Percentiles rank a stretch among this genome's conserved stretches.
Evolutionary conservation across 2,888 invertebrate species (phyloP).

Genomic region (Lochmaea capreae): DNA sequence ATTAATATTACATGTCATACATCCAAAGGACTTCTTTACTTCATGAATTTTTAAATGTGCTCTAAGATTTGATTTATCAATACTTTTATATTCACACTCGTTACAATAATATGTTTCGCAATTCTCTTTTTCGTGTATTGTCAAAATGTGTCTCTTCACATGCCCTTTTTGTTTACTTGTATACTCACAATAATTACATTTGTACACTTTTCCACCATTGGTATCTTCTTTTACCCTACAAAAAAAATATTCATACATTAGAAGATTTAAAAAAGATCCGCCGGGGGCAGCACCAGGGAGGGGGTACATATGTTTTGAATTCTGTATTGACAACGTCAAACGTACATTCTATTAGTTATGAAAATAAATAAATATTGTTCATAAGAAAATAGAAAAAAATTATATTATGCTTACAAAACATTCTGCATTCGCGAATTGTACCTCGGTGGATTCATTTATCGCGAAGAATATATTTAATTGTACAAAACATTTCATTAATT

Average conservation of each 20-base stretch:
- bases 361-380: no score
- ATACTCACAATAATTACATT: slow-evolving; percentile 8
- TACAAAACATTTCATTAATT: no score
- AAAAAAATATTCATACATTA: background rate
- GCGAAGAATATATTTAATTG: no score
- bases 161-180: background rate
- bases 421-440: no score
- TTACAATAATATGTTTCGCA: background rate
- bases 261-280: background rate
- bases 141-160: slow-evolving; percentile 3
- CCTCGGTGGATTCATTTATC: no score
- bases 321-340: no score
- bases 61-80: slow-evolving; percentile 3
- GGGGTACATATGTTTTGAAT: no score
- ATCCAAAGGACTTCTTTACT: background rate
- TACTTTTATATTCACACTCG: background rate
- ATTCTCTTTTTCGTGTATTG: slow-evolving; percentile 17
- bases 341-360: no score
- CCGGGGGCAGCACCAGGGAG: no score
- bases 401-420: no score
- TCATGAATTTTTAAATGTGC: background rate
- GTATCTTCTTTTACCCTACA: background rate
- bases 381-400: no score
- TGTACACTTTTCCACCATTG: background rate
- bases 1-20: background rate